Conservation (phyloP, 2,888 invertebrate genomes). For the Epistrophe eligans region DNA sequence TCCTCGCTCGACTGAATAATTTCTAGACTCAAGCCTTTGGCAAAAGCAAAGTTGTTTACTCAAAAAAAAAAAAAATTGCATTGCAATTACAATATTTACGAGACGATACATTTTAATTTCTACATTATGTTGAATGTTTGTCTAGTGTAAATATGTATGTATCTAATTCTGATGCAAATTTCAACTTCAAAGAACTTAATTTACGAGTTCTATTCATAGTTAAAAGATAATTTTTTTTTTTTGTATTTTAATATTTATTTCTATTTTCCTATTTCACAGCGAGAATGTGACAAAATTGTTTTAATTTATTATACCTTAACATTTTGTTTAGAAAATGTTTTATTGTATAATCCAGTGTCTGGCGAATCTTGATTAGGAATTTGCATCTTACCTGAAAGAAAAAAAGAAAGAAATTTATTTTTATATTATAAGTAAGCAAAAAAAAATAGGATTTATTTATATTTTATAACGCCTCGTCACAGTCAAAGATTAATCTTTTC, state of each 20-base stretch:
- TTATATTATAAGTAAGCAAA: neutral
- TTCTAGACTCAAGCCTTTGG: neutral
- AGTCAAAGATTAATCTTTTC: neutral
- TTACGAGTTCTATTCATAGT: constrained; percentile 40
- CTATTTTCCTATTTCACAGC: neutral
- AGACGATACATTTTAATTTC: neutral
- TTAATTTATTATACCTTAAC: constrained; percentile 46
- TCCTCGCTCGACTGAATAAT: neutral
- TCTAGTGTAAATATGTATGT: neutral
- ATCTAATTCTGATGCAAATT: neutral
- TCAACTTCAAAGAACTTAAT: constrained; percentile 24
- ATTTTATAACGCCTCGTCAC: neutral
- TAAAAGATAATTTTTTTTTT: neutral
- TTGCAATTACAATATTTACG: constrained; percentile 34
- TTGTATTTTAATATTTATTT: neutral
- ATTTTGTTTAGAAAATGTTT: constrained; percentile 6
- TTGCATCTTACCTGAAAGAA: constrained; percentile 58
- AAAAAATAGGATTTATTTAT: neutral
- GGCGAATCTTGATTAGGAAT: constrained; percentile 26
- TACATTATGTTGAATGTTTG: neutral
- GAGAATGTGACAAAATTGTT: constrained; percentile 7
- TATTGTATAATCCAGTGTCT: constrained; percentile 35
- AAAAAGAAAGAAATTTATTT: constrained; percentile 26
- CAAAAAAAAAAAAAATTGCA: too few species aligned
- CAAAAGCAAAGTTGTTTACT: neutral